Evolutionary conservation across 1,140 invertebrate species (phyloP), one percentile per base, ranked within the genome.

Genomic region (Pteromalus puparum): DNA sequence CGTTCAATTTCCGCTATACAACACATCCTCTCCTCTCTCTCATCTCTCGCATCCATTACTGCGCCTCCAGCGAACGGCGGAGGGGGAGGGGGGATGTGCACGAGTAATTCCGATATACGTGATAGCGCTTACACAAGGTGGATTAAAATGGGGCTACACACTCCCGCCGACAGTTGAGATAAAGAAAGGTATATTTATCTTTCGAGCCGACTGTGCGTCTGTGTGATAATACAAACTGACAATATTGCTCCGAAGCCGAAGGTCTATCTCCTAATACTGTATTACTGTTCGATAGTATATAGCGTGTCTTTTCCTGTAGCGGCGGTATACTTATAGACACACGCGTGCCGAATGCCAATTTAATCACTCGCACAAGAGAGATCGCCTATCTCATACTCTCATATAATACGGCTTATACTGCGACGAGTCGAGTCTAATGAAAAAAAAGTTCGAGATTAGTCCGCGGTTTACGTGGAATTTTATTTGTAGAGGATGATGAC

Each of bases 61-160:
- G 30, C 30, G 30, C 30, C 30, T 2, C 30, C 30, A 5, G 30
- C 30, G 30, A 34, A 5, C 30, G 30, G 3, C 30, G 46, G 10
- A 7, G 53, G 21, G 18, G 6, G 30, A 13, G 72, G 72, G 2
- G 28, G 28, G 28, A 1, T 15, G 21, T 5, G 21, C 24, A 7
- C 18, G 26, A 28, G 6, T 70, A 42, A 74, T 74, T 74, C 72
- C 72, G 15, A 74, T 74, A 74, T 74, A 74, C 34, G 72, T 74
- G 72, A 74, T 74, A 30, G 18, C 72, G 72, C 72, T 74, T 74
- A 74, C 28, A 42, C 34, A n/a, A 38, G 72, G 18, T 74, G 72
- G 72, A 74, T 74, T 42, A 74, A 74, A 61, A 61, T 61, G 18
- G 15, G 18, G 15, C 15, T 61, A 61, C 53, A n/a, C 21, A n/a